A percentile compares a stretch with the other conserved stretches of the same genome.
phyloP scores from a whole-genome alignment of 2,113 vertebrate species.

The Dermatemys mawii region DNA sequence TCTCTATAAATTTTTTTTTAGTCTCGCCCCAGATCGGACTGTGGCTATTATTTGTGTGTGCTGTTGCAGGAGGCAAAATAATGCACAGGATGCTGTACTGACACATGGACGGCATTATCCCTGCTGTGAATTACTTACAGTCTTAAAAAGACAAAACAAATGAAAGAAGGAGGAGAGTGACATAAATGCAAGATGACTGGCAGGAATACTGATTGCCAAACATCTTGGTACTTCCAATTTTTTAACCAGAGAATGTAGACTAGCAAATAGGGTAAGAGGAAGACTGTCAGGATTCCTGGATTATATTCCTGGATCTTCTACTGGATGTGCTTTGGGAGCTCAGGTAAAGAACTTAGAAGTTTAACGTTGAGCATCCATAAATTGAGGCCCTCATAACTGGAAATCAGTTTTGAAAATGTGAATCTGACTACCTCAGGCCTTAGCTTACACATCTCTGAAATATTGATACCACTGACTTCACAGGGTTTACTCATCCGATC shows the following conservation, averaged over 20 bases:
- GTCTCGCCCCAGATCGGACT: background rate
- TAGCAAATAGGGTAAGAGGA: background rate
- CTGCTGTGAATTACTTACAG: background rate
- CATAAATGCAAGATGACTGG: background rate
- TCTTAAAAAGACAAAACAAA: background rate
- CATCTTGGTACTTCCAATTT: background rate
- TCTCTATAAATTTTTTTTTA: too few relatives aligned
- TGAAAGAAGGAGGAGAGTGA: background rate
- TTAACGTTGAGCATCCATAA: background rate
- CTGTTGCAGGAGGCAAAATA: background rate
- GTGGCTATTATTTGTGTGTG: background rate
- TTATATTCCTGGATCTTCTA: background rate
- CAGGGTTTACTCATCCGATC: accelerated
- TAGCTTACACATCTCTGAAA: background rate
- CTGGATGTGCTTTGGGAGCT: accelerated
- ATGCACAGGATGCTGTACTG: background rate
- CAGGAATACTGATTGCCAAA: background rate
- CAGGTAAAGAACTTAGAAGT: background rate
- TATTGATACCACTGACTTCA: background rate
- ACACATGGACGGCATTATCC: background rate
- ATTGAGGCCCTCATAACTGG: background rate
- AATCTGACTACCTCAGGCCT: accelerated
- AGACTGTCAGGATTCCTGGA: background rate
- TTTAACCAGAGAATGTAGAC: background rate
- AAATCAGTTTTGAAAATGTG: background rate